A percentile compares a stretch with the other conserved stretches of the same genome.
These are phyloP conservation scores for Novumbra hubbsi DNA, from an alignment of 2,797 vertebrate species.

Conservation along the genomic window DNA sequence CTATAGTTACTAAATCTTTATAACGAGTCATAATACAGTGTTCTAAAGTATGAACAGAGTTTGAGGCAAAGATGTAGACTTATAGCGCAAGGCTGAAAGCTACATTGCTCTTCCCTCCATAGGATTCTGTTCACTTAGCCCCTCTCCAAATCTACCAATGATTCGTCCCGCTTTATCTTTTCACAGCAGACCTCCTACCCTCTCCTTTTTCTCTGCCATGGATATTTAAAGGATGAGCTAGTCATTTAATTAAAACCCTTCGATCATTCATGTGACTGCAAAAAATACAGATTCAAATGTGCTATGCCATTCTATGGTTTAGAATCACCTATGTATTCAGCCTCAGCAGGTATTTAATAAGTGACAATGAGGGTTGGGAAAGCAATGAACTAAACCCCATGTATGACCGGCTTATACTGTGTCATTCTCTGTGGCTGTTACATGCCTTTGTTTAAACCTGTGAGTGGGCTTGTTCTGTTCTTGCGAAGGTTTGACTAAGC, in stretches of 20 bases:
- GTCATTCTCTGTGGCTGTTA: not conserved
- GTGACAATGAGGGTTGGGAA: not conserved
- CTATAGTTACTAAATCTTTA: not conserved
- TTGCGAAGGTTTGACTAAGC: not conserved
- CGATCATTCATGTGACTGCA: not conserved
- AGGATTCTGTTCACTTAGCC: not conserved
- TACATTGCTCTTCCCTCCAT: not conserved
- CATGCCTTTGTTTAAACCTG: not conserved
- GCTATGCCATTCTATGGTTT: not conserved
- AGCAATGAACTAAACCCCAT: not conserved
- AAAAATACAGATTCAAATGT: not conserved
- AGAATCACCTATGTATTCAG: not conserved
- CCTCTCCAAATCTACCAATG: not conserved
- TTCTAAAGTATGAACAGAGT: not conserved
- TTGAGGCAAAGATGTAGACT: not conserved
- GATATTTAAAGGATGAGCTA: not conserved
- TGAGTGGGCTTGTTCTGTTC: not conserved
- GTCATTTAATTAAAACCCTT: not conserved
- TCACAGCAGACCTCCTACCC: not conserved
- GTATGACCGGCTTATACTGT: not conserved
- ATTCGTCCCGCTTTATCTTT: not conserved
- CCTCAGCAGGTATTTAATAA: not conserved
- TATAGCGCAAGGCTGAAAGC: not conserved
- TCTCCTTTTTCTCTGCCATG: not conserved
- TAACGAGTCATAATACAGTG: not conserved